These are phyloP conservation scores for Helogale parvula DNA, from an alignment of 2,113 vertebrate species.

Conservation along the genomic window DNA sequence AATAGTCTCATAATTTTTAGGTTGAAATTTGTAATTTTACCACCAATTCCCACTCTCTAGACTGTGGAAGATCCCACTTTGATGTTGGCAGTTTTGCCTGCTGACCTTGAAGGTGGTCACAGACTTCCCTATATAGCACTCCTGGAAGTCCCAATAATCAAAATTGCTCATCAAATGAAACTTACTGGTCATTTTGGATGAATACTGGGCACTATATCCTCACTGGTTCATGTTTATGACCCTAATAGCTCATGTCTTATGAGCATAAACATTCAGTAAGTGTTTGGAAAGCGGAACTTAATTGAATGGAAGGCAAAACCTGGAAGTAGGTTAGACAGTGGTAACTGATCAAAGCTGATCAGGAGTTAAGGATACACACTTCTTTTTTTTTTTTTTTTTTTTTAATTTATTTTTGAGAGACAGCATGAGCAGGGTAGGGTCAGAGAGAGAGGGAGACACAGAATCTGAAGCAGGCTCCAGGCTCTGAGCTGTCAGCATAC, in stretches of 20 bases:
- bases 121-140: neutral
- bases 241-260: neutral
- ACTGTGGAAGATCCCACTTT: neutral
- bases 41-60: neutral
- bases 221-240: neutral
- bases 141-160: neutral
- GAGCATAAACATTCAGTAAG: neutral
- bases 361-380: neutral
- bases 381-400: neutral
- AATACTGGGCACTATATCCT: neutral
- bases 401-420: too few species aligned
- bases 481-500: too few species aligned
- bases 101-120: neutral
- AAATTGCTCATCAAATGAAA: slow-evolving; percentile 10
- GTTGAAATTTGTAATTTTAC: neutral
- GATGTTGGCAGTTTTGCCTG: neutral
- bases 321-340: neutral
- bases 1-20: neutral
- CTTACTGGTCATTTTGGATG: neutral
- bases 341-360: neutral
- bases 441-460: too few species aligned
- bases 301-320: neutral
- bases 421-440: too few species aligned
- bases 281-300: neutral
- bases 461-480: too few species aligned